A percentile compares a stretch with the other conserved stretches of the same genome.
Evolutionary conservation across 1,140 invertebrate species (phyloP).

Genomic region (Conus betulinus): DNA sequence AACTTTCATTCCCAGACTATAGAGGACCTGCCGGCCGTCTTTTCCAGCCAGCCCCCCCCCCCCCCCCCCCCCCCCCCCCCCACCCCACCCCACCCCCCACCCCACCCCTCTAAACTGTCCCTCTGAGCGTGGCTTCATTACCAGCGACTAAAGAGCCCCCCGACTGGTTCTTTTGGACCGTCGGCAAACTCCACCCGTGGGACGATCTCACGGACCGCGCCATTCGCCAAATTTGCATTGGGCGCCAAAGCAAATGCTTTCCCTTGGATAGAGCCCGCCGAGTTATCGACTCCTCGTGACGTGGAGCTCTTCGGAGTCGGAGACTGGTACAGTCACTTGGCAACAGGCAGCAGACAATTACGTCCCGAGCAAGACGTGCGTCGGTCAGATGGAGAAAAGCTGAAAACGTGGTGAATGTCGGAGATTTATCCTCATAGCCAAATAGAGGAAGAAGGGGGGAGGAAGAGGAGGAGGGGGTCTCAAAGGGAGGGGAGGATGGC

Average conservation of each 20-base stretch:
- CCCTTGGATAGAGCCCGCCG: constrained; percentile 8
- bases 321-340: constrained; percentile 27
- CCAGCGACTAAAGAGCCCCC: constrained; percentile 1
- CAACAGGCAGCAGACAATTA: constrained; percentile 30
- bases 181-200: constrained; percentile 13
- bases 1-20: not conserved
- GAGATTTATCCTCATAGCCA: constrained; percentile 32
- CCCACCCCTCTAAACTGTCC: not conserved
- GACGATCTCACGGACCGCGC: not conserved
- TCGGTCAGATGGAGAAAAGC: constrained; percentile 7
- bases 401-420: constrained; percentile 6
- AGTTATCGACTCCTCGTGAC: constrained; percentile 28
- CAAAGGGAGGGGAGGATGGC: not conserved
- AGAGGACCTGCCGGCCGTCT: no score
- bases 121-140: constrained; percentile 1
- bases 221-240: not conserved
- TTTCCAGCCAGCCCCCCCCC: no score
- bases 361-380: not conserved
- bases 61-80: not conserved
- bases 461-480: not conserved
- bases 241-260: constrained; percentile 21
- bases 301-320: not conserved
- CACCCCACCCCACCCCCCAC: not conserved
- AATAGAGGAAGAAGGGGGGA: not conserved
- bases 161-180: not conserved